Evolutionary conservation across 30 jellyfish, hydroid and myxozoan genomes (phyloP).

Genomic region (Cassiopea andromeda): DNA sequence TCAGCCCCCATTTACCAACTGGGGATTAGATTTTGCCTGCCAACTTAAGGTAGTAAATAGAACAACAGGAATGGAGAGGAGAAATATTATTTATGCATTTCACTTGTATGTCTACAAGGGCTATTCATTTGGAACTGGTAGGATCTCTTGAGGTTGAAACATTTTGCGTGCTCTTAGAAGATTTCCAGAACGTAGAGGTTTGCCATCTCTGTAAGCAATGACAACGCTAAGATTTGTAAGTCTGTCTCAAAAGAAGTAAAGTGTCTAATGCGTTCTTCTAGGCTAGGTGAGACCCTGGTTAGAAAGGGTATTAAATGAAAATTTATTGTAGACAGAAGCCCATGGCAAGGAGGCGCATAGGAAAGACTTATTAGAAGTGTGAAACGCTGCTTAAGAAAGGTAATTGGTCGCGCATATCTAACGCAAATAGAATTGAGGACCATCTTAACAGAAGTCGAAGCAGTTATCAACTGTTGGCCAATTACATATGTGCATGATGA

Average conservation of each 20-base stretch:
- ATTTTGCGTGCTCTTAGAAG: constrained; percentile 17
- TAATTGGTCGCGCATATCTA: constrained; percentile 21
- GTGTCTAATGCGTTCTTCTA: constrained; percentile 15
- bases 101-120: constrained; percentile 36
- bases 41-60: constrained; percentile 4
- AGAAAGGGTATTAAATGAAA: constrained; percentile 15
- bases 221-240: constrained; percentile 18
- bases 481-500: constrained; percentile 21
- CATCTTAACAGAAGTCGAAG: constrained; percentile 37
- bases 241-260: constrained; percentile 15
- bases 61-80: not conserved
- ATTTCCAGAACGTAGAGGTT: constrained; percentile 25
- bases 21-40: constrained; percentile 49
- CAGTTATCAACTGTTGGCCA: constrained; percentile 26
- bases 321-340: constrained; percentile 15
- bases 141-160: not conserved
- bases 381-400: constrained; percentile 13
- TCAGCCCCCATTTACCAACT: constrained; percentile 1
- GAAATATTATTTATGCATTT: constrained; percentile 9
- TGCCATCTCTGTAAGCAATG: not conserved
- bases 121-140: constrained; percentile 35
- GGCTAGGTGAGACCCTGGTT: not conserved
- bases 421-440: constrained; percentile 17
- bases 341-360: constrained; percentile 33
- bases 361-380: constrained; percentile 29